A percentile compares a stretch with the other conserved stretches of the same genome.
Conservation (phyloP, 2,113 vertebrate genomes). For the Cyrtonyx montezumae region DNA sequence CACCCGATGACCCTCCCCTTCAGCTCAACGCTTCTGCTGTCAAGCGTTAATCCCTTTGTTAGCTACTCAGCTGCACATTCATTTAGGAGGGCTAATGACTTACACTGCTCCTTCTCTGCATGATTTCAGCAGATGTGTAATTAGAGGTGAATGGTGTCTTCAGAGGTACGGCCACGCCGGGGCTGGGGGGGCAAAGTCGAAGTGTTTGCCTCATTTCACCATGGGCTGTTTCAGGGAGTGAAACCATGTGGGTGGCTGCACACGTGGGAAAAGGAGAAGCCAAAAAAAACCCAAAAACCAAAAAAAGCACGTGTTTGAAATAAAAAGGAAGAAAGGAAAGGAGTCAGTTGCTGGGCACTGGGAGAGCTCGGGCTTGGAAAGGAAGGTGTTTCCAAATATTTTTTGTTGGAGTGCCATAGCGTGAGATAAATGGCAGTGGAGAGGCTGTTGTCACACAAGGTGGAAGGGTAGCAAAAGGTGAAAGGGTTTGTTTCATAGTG, state of each 20-base stretch:
- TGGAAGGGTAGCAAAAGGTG: constrained; percentile 12
- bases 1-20: constrained; percentile 9
- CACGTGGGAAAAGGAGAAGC: background rate
- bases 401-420: background rate
- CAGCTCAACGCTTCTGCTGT: background rate
- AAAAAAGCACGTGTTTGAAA: background rate
- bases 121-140: constrained; percentile 27
- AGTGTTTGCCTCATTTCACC: constrained; percentile 27
- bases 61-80: constrained; percentile 25
- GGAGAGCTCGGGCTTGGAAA: background rate
- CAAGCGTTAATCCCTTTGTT: constrained; percentile 55
- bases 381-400: background rate
- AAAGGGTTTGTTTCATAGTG: constrained; percentile 39
- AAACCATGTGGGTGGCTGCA: background rate
- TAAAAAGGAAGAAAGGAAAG: background rate
- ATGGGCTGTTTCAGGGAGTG: background rate
- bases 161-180: background rate
- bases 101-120: constrained; percentile 24
- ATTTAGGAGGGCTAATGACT: constrained; percentile 66
- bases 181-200: constrained; percentile 52
- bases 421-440: background rate
- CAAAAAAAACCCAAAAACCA: too few species aligned
- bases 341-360: background rate
- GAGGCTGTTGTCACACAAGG: background rate
- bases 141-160: constrained; percentile 54